Base-by-base conservation (phyloP, 2,797 vertebrate species). In the Chanos chanos region DNA sequence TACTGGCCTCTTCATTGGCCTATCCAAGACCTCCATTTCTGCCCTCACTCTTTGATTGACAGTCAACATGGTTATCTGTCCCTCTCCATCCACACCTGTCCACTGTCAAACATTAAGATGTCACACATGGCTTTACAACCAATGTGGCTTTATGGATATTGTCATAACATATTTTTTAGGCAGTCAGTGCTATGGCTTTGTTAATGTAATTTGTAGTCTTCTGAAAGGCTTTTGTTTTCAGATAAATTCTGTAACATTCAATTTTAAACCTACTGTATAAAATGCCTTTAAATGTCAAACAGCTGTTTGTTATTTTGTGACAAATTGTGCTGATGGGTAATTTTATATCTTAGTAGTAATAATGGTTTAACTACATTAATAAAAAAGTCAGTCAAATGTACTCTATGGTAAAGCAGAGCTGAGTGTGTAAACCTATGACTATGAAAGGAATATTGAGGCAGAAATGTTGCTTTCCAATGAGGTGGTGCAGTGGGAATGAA, bases 1-100 rank as follows among this genome's bases (percentile, higher is more conserved):
- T 88, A 87, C 94, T 92, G 89, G 86, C 89, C 93, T 92, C 89
- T 87, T 90, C 89, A 91, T 89, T 82, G 63, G 61, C 40, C 48
- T 51, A 31, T 34, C 37, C 48, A 53, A 36, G 36, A 55, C 49
- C 36, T 22, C 36, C 10, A 16, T 52, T 45, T 33, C 44, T 56
- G 36, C 15, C 37, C 52, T 59, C 51, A 25, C 57, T 39, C 27
- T 10, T 59, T 70, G 47, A 58, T 47, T 61, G 57, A 31, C 36
- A 54, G 40, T 63, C 54, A 27, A 40, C 56, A 41, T 48, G 60
- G 54, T 33, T 59, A 41, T 30, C 58, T 57, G n/a, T 63, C 22
- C 56, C 28, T 41, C 34, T 54, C 25, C 54, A 64, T 33, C 34
- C 60, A 53, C 53, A 47, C 53, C 34, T 52, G 27, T 63, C 16